Conservation (phyloP, 2,113 vertebrate genomes). For the Mormoops blainvillei region DNA sequence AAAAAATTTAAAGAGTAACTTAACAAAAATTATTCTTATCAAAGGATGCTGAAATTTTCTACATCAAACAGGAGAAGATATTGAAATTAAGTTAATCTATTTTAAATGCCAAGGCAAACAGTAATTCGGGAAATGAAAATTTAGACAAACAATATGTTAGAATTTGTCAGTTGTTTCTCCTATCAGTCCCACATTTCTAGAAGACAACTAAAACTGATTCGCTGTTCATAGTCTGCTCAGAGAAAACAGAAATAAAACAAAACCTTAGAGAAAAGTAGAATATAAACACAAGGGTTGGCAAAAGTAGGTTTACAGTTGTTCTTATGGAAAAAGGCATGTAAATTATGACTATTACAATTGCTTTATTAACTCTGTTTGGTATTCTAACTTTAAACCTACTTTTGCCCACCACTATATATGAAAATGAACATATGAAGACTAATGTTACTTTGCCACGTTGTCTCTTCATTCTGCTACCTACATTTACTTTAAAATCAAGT, state of each 20-base stretch:
- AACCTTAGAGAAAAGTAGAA: not conserved
- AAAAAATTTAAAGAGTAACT: constrained; percentile 39
- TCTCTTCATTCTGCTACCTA: not conserved
- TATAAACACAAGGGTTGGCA: not conserved
- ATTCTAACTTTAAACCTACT: not conserved
- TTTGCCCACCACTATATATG: not conserved
- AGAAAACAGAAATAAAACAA: constrained; percentile 8
- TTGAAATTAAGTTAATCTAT: constrained; percentile 26
- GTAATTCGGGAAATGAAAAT: not conserved
- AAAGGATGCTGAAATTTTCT: constrained; percentile 3
- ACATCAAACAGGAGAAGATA: not conserved
- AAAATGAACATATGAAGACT: not conserved
- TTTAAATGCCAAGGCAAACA: not conserved
- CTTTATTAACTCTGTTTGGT: not conserved
- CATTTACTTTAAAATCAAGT: not conserved
- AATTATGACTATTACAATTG: not conserved
- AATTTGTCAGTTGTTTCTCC: not conserved
- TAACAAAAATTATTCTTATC: constrained; percentile 42
- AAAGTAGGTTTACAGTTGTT: not conserved
- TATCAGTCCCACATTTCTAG: constrained; percentile 19
- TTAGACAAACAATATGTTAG: constrained; percentile 1
- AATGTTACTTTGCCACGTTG: not conserved
- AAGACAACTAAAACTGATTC: constrained; percentile 38
- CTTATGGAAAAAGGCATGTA: not conserved
- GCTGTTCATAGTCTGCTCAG: constrained; percentile 7